A percentile compares a stretch with the other conserved stretches of the same genome.
Conservation (phyloP, 2,113 vertebrate species). For the Mixornis gularis region DNA sequence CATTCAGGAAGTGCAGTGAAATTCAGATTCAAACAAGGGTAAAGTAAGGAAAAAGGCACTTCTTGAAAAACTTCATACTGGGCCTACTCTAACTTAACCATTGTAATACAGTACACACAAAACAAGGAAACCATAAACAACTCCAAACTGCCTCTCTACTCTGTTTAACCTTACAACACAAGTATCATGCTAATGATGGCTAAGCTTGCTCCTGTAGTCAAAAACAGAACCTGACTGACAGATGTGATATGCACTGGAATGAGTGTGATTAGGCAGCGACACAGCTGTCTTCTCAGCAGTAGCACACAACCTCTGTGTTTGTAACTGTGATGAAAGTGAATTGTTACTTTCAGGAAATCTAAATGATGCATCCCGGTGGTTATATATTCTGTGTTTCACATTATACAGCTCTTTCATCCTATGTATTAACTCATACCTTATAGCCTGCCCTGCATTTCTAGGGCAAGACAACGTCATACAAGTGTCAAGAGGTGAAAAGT, state of each 20-base stretch:
- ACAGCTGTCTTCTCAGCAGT: background rate
- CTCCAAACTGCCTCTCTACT: background rate
- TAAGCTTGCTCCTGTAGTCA: background rate
- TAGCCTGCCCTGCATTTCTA: background rate
- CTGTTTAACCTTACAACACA: background rate
- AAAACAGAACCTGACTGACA: background rate
- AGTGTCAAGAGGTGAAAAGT: background rate
- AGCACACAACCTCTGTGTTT: background rate
- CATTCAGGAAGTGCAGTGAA: background rate
- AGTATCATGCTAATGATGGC: background rate
- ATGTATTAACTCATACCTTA: background rate
- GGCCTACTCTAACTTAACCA: background rate
- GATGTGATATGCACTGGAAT: background rate
- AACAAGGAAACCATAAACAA: background rate
- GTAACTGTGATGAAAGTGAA: background rate
- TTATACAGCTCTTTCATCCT: background rate
- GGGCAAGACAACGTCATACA: background rate
- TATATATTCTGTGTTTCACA: background rate
- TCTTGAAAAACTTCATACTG: background rate
- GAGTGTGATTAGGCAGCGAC: fast-evolving
- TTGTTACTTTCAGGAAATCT: background rate
- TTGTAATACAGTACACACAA: background rate
- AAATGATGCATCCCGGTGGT: background rate
- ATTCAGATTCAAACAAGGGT: background rate
- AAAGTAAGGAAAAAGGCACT: background rate